Conservation (phyloP, 2,797 vertebrate genomes). For the Percopsis omiscomaycus region DNA sequence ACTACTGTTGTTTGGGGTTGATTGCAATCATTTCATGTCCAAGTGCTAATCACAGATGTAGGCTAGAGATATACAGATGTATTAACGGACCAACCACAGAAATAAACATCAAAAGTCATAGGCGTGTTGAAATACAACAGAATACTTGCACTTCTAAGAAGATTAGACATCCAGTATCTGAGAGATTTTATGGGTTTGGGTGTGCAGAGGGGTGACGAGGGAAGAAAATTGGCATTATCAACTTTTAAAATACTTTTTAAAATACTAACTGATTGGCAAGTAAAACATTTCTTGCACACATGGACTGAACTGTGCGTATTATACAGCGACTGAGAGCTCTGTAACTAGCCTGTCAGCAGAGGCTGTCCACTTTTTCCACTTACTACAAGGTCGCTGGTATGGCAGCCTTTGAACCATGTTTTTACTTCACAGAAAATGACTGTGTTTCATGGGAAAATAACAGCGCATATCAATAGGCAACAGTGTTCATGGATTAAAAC, state of each 20-base stretch:
- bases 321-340: constrained; percentile 39
- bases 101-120: constrained; percentile 7
- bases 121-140: not conserved
- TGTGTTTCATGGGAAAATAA: constrained; percentile 32
- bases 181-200: constrained; percentile 17
- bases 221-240: not conserved
- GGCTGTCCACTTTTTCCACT: constrained; percentile 48
- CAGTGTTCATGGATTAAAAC: constrained; percentile 29
- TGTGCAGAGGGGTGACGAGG: constrained; percentile 5
- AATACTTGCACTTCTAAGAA: constrained; percentile 22
- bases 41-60: constrained; percentile 3
- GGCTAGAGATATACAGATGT: not conserved
- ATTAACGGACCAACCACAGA: constrained; percentile 35
- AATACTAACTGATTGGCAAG: constrained; percentile 15
- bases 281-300: constrained; percentile 29
- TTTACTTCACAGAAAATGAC: constrained; percentile 51
- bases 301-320: constrained; percentile 17
- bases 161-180: constrained; percentile 16
- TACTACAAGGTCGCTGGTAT: constrained; percentile 41
- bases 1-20: too few species aligned
- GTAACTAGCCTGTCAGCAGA: constrained; percentile 49
- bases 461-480: constrained; percentile 39
- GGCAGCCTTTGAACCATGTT: constrained; percentile 47
- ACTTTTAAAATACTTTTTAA: not conserved
- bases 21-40: not conserved